Conservation (phyloP, 2,888 invertebrate genomes). For the Acanthosepion lycidas region DNA sequence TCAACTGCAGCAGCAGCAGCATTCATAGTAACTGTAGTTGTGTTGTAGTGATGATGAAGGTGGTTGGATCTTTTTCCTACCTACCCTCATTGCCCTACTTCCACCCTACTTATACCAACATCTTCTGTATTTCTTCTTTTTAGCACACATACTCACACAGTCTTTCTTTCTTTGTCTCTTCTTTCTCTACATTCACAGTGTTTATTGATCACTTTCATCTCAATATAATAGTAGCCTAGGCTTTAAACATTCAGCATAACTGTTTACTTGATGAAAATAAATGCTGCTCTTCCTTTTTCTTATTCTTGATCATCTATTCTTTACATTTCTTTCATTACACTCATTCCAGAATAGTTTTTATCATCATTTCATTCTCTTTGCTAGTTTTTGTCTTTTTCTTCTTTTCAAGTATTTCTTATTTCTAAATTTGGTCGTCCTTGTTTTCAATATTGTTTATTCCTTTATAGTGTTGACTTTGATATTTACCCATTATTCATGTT, state of each 20-base stretch:
- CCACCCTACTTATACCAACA: neutral
- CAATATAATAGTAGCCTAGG: conserved; percentile 41
- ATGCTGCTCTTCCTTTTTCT: conserved; percentile 2
- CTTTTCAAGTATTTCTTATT: neutral
- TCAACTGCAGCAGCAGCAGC: conserved; percentile 40
- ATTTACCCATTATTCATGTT: neutral
- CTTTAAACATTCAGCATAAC: conserved; percentile 38
- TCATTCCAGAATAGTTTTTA: neutral
- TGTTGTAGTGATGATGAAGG: neutral
- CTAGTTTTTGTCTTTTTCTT: neutral
- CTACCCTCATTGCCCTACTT: neutral
- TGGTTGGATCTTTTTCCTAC: neutral
- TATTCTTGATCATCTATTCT: neutral
- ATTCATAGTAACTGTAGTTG: neutral
- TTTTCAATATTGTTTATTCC: neutral
- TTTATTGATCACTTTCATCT: conserved; percentile 42
- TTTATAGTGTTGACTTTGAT: neutral
- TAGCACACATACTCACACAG: neutral
- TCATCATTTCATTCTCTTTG: neutral
- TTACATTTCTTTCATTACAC: neutral
- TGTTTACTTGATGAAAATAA: conserved; percentile 24
- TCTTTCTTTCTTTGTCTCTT: neutral
- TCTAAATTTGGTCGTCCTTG: neutral
- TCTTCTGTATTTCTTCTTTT: neutral
- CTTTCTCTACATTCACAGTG: neutral